Evolutionary conservation across 2,113 vertebrate species (phyloP).

Genomic region (Phyllopteryx taeniolatus): DNA sequence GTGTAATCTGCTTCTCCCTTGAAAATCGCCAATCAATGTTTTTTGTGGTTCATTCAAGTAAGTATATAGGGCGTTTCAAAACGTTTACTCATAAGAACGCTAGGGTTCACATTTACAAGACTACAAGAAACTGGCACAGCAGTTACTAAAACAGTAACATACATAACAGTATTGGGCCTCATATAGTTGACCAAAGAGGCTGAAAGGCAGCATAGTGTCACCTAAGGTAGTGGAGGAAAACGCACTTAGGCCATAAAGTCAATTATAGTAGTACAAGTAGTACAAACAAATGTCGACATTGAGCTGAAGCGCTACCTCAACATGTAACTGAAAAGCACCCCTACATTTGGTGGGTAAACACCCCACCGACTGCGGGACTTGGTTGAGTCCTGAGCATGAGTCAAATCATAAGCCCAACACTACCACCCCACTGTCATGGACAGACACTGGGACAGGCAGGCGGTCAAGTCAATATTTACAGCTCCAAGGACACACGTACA

Average conservation of each 20-base stretch:
- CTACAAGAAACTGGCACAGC: too few relatives aligned
- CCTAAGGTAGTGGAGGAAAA: background rate
- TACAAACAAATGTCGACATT: background rate
- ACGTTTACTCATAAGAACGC: too few relatives aligned
- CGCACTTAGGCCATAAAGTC: background rate
- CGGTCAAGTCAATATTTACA: conserved; percentile 75
- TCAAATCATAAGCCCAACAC: background rate
- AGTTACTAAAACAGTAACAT: background rate
- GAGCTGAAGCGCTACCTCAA: background rate
- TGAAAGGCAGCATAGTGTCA: too few relatives aligned
- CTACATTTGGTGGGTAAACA: background rate
- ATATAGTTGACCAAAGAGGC: background rate
- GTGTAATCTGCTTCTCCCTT: too few relatives aligned
- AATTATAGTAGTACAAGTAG: background rate
- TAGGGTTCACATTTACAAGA: too few relatives aligned
- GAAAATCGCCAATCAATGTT: too few relatives aligned
- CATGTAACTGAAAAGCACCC: background rate
- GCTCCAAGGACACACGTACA: conserved; percentile 33
- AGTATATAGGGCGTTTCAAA: too few relatives aligned
- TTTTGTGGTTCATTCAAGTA: too few relatives aligned
- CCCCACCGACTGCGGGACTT: background rate
- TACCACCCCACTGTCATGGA: conserved; percentile 19
- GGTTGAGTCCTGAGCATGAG: background rate
- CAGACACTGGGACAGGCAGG: conserved; percentile 51
- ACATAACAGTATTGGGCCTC: background rate